Evolutionary conservation across 2,888 invertebrate species (phyloP).

Genomic region (Sycophila texana): DNA sequence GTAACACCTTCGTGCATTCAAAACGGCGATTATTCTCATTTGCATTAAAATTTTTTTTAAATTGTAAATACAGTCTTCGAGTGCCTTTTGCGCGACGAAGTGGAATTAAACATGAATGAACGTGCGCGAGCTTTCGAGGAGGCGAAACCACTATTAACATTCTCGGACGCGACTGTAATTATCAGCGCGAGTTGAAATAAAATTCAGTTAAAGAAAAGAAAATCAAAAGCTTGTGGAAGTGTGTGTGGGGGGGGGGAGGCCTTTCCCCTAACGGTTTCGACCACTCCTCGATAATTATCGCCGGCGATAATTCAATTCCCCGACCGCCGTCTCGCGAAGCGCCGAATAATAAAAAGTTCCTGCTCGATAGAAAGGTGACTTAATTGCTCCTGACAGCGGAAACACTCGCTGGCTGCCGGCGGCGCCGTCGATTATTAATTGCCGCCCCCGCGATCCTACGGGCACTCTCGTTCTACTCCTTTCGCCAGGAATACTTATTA

Average conservation of each 20-base stretch:
- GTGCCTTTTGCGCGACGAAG: no score
- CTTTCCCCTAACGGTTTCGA: no score
- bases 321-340: constrained; percentile 1
- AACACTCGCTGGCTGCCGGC: constrained; percentile 25
- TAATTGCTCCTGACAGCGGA: constrained; percentile 48
- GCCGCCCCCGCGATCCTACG: constrained; percentile 9
- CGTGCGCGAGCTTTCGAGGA: no score
- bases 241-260: no score
- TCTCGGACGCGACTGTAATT: not conserved
- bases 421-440: constrained; percentile 47
- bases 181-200: not conserved
- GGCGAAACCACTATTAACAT: not conserved
- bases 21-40: no score
- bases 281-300: constrained; percentile 48
- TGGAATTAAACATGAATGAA: no score
- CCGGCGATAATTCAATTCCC: constrained; percentile 44
- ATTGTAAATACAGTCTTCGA: no score
- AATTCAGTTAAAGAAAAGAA: not conserved
- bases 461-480: not conserved
- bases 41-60: no score
- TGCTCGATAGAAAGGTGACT: constrained; percentile 39
- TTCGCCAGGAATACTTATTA: constrained; percentile 39
- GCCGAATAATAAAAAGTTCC: constrained; percentile 54
- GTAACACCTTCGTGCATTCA: no score
- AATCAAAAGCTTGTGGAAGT: not conserved